Conservation (phyloP, 2,113 vertebrate genomes). For the Pagrus major region DNA sequence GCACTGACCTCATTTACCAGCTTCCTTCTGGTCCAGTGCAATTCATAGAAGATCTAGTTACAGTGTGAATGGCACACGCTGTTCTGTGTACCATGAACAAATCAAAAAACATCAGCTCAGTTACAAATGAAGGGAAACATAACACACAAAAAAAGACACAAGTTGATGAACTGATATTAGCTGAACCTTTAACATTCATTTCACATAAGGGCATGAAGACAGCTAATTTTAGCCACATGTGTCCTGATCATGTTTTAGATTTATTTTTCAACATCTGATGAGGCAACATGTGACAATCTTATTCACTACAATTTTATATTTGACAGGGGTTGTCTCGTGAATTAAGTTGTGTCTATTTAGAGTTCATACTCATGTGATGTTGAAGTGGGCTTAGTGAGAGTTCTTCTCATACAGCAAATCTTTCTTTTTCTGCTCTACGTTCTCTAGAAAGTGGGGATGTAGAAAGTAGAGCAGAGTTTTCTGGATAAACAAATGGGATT, state of each 20-base stretch:
- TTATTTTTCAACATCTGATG: neutral
- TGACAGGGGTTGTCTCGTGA: too few species aligned
- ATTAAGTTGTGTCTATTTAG: too few species aligned
- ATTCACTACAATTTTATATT: too few species aligned
- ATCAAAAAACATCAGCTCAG: neutral
- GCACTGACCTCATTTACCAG: neutral
- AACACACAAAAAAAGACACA: neutral
- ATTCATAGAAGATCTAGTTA: neutral
- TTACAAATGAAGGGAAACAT: neutral
- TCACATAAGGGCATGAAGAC: neutral
- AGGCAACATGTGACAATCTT: too few species aligned
- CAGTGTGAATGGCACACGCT: neutral
- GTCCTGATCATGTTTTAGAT: neutral
- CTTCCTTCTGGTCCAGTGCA: neutral
- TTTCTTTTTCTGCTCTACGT: neutral
- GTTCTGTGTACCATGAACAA: neutral
- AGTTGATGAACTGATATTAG: constrained; percentile 14
- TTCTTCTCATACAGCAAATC: too few species aligned
- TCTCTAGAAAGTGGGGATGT: too few species aligned
- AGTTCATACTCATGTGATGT: too few species aligned
- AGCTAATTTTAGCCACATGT: constrained; percentile 9
- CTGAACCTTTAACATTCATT: neutral
- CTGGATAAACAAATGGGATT: too few species aligned
- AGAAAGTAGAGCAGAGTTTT: too few species aligned
- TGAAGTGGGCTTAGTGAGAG: too few species aligned